Evolutionary conservation across 2,113 vertebrate genomes (phyloP).

Genomic region (Gopherus evgoodei): DNA sequence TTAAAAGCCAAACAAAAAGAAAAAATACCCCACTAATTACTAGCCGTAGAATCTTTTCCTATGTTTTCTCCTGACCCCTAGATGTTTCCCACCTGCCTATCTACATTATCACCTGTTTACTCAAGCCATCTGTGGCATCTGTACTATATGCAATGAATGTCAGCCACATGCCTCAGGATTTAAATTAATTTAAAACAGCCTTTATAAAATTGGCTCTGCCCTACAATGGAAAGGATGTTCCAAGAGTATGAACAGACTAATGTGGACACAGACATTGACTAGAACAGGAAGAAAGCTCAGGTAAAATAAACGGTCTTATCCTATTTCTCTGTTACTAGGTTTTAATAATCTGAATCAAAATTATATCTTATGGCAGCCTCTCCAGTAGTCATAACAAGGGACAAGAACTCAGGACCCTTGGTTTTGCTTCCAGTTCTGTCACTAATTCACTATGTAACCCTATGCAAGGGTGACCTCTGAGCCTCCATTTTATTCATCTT

Average conservation of each 20-base stretch:
- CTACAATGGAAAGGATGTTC: background rate
- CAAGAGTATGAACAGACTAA: background rate
- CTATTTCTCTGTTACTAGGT: background rate
- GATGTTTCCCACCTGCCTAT: background rate
- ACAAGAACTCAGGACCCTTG: background rate
- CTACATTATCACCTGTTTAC: background rate
- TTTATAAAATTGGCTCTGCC: background rate
- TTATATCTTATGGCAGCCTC: background rate
- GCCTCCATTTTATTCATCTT: background rate
- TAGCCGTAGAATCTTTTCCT: background rate
- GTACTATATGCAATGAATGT: background rate
- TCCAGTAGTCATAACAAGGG: background rate
- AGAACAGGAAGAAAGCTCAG: background rate
- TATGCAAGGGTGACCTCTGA: background rate
- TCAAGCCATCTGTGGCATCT: background rate
- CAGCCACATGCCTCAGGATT: background rate
- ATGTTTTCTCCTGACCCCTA: background rate
- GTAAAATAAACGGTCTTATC: background rate
- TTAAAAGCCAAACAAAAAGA: background rate
- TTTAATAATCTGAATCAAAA: background rate
- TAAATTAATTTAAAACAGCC: background rate
- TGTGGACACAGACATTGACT: background rate
- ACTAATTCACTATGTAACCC: background rate
- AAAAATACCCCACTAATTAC: background rate
- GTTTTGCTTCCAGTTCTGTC: background rate